These are phyloP conservation scores for Acanthosoma haemorrhoidale DNA, from an alignment of 2,888 invertebrate genomes.

Conservation along the genomic window DNA sequence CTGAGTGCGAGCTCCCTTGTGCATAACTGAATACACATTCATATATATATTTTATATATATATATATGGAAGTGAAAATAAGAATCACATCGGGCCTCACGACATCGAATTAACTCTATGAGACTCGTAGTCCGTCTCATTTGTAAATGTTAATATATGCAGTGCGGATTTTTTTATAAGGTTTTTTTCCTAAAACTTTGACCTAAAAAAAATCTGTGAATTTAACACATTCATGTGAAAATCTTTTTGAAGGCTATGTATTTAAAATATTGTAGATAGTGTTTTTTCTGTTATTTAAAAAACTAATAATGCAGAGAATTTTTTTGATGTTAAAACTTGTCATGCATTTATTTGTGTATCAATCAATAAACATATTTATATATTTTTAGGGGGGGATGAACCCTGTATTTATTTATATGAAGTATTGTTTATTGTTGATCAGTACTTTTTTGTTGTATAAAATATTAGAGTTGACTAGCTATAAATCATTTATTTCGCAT, in stretches of 20 bases:
- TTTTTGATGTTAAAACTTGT: background rate
- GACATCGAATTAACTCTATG: constrained; percentile 3
- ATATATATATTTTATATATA: too few relatives aligned
- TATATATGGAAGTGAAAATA: constrained; percentile 2
- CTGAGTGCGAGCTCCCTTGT: constrained; percentile 52
- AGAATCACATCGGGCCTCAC: constrained; percentile 1
- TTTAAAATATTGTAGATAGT: constrained; percentile 6
- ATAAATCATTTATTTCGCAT: background rate
- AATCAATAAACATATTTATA: too few relatives aligned
- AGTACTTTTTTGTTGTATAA: background rate
- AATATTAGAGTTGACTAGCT: background rate
- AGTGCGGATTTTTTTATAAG: background rate
- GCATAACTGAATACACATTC: constrained; percentile 33
- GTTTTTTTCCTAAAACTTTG: background rate
- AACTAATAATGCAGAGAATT: background rate
- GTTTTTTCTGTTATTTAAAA: background rate
- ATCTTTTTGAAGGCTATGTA: background rate
- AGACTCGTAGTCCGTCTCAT: background rate
- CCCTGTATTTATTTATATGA: background rate
- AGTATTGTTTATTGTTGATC: background rate
- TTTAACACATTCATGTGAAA: background rate
- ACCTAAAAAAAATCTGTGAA: background rate
- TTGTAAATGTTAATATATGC: constrained; percentile 5
- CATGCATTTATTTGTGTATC: constrained; percentile 2
- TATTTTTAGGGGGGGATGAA: background rate